These are phyloP conservation scores for Orthosia gothica DNA, from an alignment of 2,888 invertebrate genomes.

Conservation along the genomic window DNA sequence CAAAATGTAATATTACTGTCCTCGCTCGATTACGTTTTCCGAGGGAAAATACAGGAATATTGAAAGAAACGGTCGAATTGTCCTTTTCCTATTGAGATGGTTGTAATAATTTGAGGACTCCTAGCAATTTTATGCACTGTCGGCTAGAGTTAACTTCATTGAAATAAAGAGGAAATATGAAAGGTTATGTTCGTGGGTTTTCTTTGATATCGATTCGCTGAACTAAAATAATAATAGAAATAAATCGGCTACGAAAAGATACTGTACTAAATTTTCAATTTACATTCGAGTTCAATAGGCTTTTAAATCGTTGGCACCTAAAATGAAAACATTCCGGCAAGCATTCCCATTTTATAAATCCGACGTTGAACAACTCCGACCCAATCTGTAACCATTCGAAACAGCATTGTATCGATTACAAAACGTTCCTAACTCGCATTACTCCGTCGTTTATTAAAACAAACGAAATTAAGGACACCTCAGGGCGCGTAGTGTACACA, in stretches of 20 bases:
- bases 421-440: slow-evolving; percentile 64
- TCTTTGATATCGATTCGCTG: slow-evolving; percentile 15
- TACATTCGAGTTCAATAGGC: slow-evolving; percentile 26
- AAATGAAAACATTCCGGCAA: slow-evolving; percentile 39
- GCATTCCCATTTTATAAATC: slow-evolving; percentile 34
- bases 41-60: slow-evolving; percentile 81
- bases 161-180: slow-evolving; percentile 67
- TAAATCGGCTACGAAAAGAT: slow-evolving; percentile 14
- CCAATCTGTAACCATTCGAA: slow-evolving; percentile 45
- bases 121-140: slow-evolving; percentile 78
- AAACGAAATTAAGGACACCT: slow-evolving; percentile 78
- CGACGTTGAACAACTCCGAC: slow-evolving; percentile 32
- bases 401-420: slow-evolving; percentile 66
- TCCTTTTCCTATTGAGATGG: slow-evolving; percentile 80
- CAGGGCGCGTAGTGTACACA: slow-evolving; percentile 75
- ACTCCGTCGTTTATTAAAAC: slow-evolving; percentile 74
- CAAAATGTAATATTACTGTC: slow-evolving; percentile 83
- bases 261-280: slow-evolving; percentile 9
- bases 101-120: slow-evolving; percentile 79
- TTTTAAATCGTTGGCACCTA: slow-evolving; percentile 26
- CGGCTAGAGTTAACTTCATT: slow-evolving; percentile 72
- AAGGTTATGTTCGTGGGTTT: slow-evolving; percentile 51
- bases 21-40: slow-evolving; percentile 82
- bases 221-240: slow-evolving; percentile 28
- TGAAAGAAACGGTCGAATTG: slow-evolving; percentile 82